phyloP scores from a whole-genome alignment of 2,888 invertebrate genomes.

The Scaptomyza caliginosa region DNA sequence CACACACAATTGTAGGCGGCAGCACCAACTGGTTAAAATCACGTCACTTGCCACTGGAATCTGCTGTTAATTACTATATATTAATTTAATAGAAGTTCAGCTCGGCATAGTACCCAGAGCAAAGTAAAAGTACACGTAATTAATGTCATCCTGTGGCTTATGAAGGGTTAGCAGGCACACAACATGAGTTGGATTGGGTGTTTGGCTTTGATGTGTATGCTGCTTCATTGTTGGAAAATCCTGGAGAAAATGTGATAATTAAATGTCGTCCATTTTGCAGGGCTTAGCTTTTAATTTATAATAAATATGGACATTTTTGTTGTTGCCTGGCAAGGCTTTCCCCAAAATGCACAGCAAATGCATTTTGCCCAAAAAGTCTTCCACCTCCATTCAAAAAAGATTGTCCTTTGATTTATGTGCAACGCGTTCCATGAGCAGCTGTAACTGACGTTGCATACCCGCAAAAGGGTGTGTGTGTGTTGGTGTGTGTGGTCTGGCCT shows the following conservation, averaged over 20 bases:
- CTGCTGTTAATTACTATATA: slow-evolving; percentile 83
- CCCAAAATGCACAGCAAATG: slow-evolving; percentile 22
- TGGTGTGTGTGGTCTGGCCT: slow-evolving; percentile 1
- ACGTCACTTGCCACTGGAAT: slow-evolving; percentile 70
- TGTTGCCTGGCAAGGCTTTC: slow-evolving; percentile 14
- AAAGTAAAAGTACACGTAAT: slow-evolving; percentile 58
- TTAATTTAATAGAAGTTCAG: slow-evolving; percentile 80
- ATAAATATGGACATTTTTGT: slow-evolving; percentile 51
- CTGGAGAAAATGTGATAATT: slow-evolving; percentile 64
- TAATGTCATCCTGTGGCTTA: slow-evolving; percentile 79
- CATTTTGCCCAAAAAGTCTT: slow-evolving; percentile 21
- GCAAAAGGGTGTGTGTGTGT: slow-evolving; percentile 2
- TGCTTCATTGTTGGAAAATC: slow-evolving; percentile 10
- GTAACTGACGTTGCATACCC: slow-evolving; percentile 72
- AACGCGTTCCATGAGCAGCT: slow-evolving; percentile 60
- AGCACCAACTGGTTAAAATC: slow-evolving; percentile 66
- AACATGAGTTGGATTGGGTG: slow-evolving; percentile 2
- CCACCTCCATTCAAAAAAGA: not conserved
- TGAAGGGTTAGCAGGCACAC: slow-evolving; percentile 50
- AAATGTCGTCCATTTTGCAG: slow-evolving; percentile 62
- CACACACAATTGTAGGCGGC: slow-evolving; percentile 47
- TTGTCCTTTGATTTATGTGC: slow-evolving; percentile 65
- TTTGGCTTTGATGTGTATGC: slow-evolving; percentile 36
- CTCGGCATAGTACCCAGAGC: slow-evolving; percentile 8
- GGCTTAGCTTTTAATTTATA: slow-evolving; percentile 70